A percentile compares a stretch with the other conserved stretches of the same genome.
Conservation (phyloP, 2,113 vertebrate genomes). For the Diadophis punctatus region DNA sequence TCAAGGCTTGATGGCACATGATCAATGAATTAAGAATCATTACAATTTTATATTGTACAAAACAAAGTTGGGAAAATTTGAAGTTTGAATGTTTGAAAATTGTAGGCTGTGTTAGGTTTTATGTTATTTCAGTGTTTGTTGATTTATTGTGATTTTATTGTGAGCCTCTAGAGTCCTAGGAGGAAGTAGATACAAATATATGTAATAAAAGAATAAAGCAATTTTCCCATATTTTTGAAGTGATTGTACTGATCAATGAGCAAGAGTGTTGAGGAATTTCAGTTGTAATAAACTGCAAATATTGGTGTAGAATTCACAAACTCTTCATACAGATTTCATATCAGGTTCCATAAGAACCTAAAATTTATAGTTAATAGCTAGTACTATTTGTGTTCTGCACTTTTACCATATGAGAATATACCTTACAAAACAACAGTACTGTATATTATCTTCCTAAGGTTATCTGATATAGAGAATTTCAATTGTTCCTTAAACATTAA, state of each 20-base stretch:
- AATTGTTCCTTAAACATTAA: not conserved
- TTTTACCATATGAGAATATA: not conserved
- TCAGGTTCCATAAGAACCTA: not conserved
- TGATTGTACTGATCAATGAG: fast-evolving
- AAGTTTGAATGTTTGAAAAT: not conserved
- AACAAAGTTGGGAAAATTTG: not conserved
- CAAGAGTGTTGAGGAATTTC: not conserved
- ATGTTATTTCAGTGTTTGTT: not conserved
- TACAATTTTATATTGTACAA: not conserved
- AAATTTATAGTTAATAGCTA: constrained; percentile 6
- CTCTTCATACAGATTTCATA: not conserved
- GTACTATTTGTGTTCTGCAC: constrained; percentile 13
- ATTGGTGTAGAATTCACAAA: not conserved
- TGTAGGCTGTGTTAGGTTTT: not conserved
- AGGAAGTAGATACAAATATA: not conserved
- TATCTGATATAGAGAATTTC: not conserved
- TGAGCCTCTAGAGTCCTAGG: not conserved
- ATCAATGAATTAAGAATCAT: not conserved
- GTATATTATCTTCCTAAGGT: constrained; percentile 23
- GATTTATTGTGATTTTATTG: not conserved
- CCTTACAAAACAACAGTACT: not conserved
- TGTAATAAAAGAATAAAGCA: not conserved
- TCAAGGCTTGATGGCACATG: not conserved
- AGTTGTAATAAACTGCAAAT: not conserved
- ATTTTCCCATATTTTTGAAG: not conserved